A percentile compares a stretch with the other conserved stretches of the same genome.
Conservation (phyloP, 2,797 vertebrate species). For the Mus minutoides region DNA sequence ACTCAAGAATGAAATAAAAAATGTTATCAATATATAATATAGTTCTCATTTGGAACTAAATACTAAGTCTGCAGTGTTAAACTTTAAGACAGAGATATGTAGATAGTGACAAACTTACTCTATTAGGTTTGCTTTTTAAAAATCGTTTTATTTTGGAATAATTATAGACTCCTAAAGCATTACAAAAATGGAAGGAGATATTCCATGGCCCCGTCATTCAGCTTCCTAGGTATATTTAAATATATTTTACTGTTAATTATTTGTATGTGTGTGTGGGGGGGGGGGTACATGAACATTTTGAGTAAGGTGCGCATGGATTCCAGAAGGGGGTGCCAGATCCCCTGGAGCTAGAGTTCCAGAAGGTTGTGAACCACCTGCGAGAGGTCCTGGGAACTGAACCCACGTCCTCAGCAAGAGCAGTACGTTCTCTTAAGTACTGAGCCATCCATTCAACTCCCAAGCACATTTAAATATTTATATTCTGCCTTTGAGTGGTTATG, state of each 20-base stretch:
- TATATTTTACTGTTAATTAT: background rate
- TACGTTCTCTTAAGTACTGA: too few relatives aligned
- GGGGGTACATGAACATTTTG: background rate
- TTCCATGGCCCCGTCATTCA: background rate
- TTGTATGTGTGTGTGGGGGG: background rate
- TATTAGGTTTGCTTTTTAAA: slow-evolving; percentile 52
- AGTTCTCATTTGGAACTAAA: slow-evolving; percentile 42
- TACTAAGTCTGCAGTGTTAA: background rate
- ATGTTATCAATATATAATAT: background rate
- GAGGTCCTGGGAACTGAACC: background rate
- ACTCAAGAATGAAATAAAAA: slow-evolving; percentile 46
- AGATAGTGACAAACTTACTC: slow-evolving; percentile 29
- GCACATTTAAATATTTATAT: background rate
- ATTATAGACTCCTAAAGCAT: slow-evolving; percentile 36
- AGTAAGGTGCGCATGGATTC: too few relatives aligned
- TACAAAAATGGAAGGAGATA: slow-evolving; percentile 10
- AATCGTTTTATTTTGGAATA: slow-evolving; percentile 38
- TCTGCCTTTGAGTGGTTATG: slow-evolving; percentile 26
- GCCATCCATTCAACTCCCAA: background rate
- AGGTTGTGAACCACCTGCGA: too few relatives aligned
- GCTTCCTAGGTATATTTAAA: slow-evolving; percentile 35
- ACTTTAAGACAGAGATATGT: slow-evolving; percentile 24
- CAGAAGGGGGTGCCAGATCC: background rate
- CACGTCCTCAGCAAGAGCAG: background rate
- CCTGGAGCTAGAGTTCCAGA: background rate